A percentile compares a stretch with the other conserved stretches of the same genome.
Conservation (phyloP, 2,888 invertebrate genomes). For the Itoplectis maculator region DNA sequence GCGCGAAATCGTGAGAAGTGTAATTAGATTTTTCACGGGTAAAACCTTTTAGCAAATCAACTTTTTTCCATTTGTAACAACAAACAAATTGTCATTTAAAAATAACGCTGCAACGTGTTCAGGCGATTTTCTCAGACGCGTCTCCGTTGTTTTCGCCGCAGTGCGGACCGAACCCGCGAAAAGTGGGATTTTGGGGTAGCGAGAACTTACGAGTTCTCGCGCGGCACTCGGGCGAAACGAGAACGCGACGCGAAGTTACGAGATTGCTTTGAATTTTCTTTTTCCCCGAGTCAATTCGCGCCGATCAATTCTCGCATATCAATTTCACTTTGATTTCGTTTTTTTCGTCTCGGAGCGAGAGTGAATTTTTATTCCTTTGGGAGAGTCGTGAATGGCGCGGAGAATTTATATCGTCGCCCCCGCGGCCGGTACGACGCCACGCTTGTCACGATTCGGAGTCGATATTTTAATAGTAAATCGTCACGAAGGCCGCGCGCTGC, state of each 20-base stretch:
- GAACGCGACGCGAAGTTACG: slow-evolving; percentile 41
- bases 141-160: too few relatives aligned
- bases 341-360: background rate
- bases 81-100: too few relatives aligned
- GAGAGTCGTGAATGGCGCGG: background rate
- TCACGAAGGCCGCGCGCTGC: slow-evolving; percentile 58
- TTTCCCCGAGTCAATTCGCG: background rate
- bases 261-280: slow-evolving; percentile 11
- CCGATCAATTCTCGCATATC: background rate
- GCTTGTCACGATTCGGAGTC: slow-evolving; percentile 36
- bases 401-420: background rate
- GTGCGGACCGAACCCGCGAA: background rate
- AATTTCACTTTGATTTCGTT: background rate
- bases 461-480: slow-evolving; percentile 50
- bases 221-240: slow-evolving; percentile 9
- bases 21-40: too few relatives aligned
- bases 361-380: background rate
- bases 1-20: too few relatives aligned
- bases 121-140: background rate
- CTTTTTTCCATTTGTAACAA: too few relatives aligned
- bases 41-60: too few relatives aligned
- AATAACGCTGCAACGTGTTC: too few relatives aligned
- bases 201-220: slow-evolving; percentile 49
- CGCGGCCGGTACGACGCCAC: slow-evolving; percentile 3
- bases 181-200: slow-evolving; percentile 33